Conservation (phyloP, 2,888 invertebrate genomes). For the Cepaea hortensis region DNA sequence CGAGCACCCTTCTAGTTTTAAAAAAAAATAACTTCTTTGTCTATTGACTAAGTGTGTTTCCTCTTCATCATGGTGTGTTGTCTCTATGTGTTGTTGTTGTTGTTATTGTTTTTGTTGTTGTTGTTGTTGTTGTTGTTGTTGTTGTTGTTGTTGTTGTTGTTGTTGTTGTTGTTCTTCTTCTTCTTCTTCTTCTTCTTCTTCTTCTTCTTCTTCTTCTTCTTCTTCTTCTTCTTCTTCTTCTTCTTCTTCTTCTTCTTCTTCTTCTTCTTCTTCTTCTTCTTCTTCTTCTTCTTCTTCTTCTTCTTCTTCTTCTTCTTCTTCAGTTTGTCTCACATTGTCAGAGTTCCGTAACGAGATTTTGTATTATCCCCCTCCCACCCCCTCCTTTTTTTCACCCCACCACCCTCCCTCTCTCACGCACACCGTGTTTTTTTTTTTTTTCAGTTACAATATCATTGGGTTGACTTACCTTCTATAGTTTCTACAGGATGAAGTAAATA, state of each 20-base stretch:
- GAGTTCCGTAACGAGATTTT: not conserved
- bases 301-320: too few relatives aligned
- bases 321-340: not conserved
- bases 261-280: not conserved
- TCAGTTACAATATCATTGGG: too few relatives aligned
- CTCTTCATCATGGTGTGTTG: too few relatives aligned
- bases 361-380: not conserved
- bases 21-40: too few relatives aligned
- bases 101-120: too few relatives aligned
- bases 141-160: not conserved
- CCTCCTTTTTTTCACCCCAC: not conserved
- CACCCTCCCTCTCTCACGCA: not conserved
- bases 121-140: too few relatives aligned
- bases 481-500: too few relatives aligned
- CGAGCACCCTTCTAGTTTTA: too few relatives aligned
- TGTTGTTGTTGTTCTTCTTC: slow-evolving; percentile 8
- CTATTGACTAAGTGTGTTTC: too few relatives aligned
- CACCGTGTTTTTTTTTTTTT: too few relatives aligned
- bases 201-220: slow-evolving; percentile 30
- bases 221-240: slow-evolving; percentile 3
- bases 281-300: not conserved
- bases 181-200: slow-evolving; percentile 2
- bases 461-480: too few relatives aligned
- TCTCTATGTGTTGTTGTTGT: too few relatives aligned
- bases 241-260: not conserved